Evolutionary conservation across 2,113 vertebrate species (phyloP).

Genomic region (Polypterus bichir): DNA sequence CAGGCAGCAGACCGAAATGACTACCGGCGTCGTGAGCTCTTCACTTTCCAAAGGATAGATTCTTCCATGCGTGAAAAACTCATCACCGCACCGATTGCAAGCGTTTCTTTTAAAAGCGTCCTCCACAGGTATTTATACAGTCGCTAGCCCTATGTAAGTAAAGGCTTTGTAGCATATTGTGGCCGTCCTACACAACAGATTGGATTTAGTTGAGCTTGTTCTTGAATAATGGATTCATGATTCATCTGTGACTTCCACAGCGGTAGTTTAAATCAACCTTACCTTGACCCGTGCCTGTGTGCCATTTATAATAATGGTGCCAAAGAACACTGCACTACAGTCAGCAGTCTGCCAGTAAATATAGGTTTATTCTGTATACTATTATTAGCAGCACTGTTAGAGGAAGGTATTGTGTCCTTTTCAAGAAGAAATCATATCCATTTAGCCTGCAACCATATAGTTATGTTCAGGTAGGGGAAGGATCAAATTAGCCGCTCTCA

Average conservation of each 20-base stretch:
- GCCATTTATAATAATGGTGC: constrained; percentile 3
- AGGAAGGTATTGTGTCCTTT: constrained; percentile 38
- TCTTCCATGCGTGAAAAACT: no score
- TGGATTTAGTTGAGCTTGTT: background rate
- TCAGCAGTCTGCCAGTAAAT: constrained; percentile 18
- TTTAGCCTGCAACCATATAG: background rate
- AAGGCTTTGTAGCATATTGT: background rate
- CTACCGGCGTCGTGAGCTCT: no score
- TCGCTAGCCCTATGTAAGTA: no score
- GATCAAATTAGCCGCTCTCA: background rate
- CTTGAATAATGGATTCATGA: background rate
- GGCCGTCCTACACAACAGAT: constrained; percentile 1
- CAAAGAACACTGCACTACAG: background rate
- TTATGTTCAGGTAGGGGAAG: background rate
- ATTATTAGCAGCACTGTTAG: constrained; percentile 30
- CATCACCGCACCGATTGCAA: no score
- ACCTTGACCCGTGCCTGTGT: constrained; percentile 5
- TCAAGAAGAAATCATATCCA: constrained; percentile 26
- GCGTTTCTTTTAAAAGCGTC: no score
- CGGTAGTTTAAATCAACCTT: constrained; percentile 5
- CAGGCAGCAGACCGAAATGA: no score
- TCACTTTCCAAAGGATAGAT: no score
- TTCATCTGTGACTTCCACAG: background rate
- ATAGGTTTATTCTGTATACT: constrained; percentile 21
- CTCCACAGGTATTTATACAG: no score